Base-by-base conservation (phyloP, 2,797 vertebrate genomes). In the Botia almorhae region DNA sequence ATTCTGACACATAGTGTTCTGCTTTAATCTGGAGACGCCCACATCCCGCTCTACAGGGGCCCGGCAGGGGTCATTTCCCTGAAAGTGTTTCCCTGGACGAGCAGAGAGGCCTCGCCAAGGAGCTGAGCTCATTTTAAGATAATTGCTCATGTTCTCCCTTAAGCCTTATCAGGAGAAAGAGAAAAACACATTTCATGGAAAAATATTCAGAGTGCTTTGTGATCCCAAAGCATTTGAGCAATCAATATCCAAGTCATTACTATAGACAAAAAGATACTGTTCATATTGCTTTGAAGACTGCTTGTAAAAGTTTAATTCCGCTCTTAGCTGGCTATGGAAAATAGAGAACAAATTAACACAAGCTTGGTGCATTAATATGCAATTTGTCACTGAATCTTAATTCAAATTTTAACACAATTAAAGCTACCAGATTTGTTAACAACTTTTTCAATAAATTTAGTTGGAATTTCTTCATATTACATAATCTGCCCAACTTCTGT, bases 111-210 rank as follows among this genome's bases (percentile, higher is more conserved):
- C 89, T 85, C 87, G 4, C 90, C 85, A 83, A 90, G 90, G 87
- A 91, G 89, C 91, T 84, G 86, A 90, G 89, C 90, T 92, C 88
- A 92, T 93, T 93, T 91, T 84, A 82, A 91, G 89, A 85, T 91
- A 92, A 92, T 92, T 91, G 91, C 91, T 87, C 88, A 23, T 86
- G 83, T 87, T 86, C 46, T 86, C 88, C 89, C 89, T 84, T 82
- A 88, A 90, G 90, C 86, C 87, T 91, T 90, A 92, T 93, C 91
- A 89, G 83, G 73, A 83, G 65, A 71, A 7, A 80, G 78, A 60
- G 60, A 56, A 69, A 81, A 75, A 75, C 46, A 87, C 87, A 88
- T 80, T 84, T 64, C 81, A 77, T 81, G 33, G 72, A 85, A 87
- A 84, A 81, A 72, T 76, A 82, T 82, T 80, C 76, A 51, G 60